Conservation (phyloP, 2,888 invertebrate species). For the Zygaena filipendulae region DNA sequence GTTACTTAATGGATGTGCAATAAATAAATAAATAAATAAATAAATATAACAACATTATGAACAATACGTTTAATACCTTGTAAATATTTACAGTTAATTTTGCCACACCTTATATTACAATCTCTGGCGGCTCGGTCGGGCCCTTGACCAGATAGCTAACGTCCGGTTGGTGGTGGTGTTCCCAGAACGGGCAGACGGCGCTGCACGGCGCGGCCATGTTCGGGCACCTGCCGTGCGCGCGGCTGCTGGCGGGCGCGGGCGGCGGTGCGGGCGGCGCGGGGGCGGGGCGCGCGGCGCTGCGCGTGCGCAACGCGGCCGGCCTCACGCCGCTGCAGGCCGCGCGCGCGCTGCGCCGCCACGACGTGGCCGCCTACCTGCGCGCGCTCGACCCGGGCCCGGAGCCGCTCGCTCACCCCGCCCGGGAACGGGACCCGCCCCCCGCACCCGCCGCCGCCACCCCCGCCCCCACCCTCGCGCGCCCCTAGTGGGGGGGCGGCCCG, state of each 20-base stretch:
- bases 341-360: constrained; percentile 51
- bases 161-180: too few relatives aligned
- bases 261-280: constrained; percentile 67
- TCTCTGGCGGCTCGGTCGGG: too few relatives aligned
- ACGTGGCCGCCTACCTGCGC: constrained; percentile 64
- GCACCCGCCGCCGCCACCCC: too few relatives aligned
- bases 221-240: constrained; percentile 83
- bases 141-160: too few relatives aligned
- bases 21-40: too few relatives aligned
- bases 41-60: too few relatives aligned
- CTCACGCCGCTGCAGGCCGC: constrained; percentile 74
- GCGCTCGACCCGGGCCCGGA: constrained; percentile 24
- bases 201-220: constrained; percentile 92
- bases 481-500: constrained; percentile 4
- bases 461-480: too few relatives aligned
- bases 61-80: too few relatives aligned
- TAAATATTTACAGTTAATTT: too few relatives aligned
- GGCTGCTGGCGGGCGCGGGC: constrained; percentile 77
- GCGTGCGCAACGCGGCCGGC: constrained; percentile 74
- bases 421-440: constrained; percentile 1
- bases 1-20: too few relatives aligned
- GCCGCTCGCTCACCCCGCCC: constrained; percentile 13
- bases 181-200: constrained; percentile 90
- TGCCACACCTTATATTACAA: too few relatives aligned
- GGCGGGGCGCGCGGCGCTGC: constrained; percentile 74